Evolutionary conservation across 2,888 invertebrate genomes (phyloP), one percentile per base, ranked within the genome.

Genomic region (Aphidius colemani): DNA sequence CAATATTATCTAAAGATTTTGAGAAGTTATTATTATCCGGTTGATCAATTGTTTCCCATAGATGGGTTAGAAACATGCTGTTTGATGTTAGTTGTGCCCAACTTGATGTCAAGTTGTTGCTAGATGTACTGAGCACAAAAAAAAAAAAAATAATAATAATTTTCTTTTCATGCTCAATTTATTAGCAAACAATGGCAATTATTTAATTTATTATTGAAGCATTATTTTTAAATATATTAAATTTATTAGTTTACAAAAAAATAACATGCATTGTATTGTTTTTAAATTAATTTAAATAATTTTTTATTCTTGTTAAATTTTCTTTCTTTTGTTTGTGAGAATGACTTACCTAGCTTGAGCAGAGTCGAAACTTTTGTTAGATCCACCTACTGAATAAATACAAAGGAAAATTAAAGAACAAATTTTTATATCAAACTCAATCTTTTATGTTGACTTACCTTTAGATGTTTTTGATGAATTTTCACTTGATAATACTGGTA

Each of bases 71-170:
- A 72, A 76, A 74, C 72, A 75, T 75, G 76, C 77, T 79, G 75
- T 79, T 78, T 73, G 78, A 75, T 53, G 78, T 74, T 68, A 80
- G 75, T 71, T 78, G 75, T 48, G 75, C 73, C 78, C 75, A 80
- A 70, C 72, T 79, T 58, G 74, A 71, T 66, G 78, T 77, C 75
- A 79, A 71, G 70, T 70, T 75, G 70, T 74, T 71, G 67, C 72
- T 75, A 69, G 77, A 76, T 64, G 75, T 71, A 74, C 79, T 79
- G 73, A 66, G 77, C 76, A 30, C 5, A 5, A 18, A 30, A 30
- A 30, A 30, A 30, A 30, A 30, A 72, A 74, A 77, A 59, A 74
- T 59, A 2, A 30, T 30, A 30, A 30, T 3, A 30, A 30, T 30
- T 30, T 30, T 18, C 13, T 30, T 30, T 30, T 30, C 30, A 30